Evolutionary conservation across 2,888 invertebrate species (phyloP).

Genomic region (Idaea aversata): DNA sequence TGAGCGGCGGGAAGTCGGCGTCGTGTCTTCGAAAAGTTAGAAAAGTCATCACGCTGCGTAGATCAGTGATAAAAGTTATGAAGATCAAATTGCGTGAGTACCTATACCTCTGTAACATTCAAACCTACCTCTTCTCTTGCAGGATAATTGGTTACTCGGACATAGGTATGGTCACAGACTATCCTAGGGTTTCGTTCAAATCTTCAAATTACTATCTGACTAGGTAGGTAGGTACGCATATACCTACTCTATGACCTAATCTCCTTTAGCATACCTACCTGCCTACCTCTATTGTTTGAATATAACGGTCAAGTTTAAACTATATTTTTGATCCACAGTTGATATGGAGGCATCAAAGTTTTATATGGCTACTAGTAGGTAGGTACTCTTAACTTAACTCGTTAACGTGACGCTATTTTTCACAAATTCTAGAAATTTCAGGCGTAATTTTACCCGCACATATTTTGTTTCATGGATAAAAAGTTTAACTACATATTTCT

Average conservation of each 20-base stretch:
- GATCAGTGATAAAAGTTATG: slow-evolving; percentile 77
- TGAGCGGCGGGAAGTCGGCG: slow-evolving; percentile 51
- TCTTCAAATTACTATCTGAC: too few species aligned
- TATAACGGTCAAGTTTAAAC: neutral
- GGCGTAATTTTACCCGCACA: too few species aligned
- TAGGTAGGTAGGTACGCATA: too few species aligned
- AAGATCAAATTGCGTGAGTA: slow-evolving; percentile 78
- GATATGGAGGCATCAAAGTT: too few species aligned
- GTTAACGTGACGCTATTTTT: too few species aligned
- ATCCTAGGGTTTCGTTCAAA: neutral
- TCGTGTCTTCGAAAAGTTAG: slow-evolving; percentile 42
- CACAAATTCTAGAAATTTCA: too few species aligned
- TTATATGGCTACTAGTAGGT: too few species aligned
- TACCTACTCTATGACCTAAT: neutral
- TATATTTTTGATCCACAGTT: too few species aligned
- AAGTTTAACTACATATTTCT: too few species aligned
- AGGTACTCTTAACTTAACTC: too few species aligned
- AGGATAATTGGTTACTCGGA: neutral
- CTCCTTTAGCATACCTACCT: neutral
- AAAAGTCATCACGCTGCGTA: slow-evolving; percentile 71
- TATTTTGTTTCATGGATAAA: too few species aligned
- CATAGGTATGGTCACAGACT: neutral
- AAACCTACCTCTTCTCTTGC: neutral
- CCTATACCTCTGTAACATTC: neutral
- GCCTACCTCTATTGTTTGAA: neutral